Base-by-base conservation (phyloP, 1,140 invertebrate species). In the Drosophila littoralis region DNA sequence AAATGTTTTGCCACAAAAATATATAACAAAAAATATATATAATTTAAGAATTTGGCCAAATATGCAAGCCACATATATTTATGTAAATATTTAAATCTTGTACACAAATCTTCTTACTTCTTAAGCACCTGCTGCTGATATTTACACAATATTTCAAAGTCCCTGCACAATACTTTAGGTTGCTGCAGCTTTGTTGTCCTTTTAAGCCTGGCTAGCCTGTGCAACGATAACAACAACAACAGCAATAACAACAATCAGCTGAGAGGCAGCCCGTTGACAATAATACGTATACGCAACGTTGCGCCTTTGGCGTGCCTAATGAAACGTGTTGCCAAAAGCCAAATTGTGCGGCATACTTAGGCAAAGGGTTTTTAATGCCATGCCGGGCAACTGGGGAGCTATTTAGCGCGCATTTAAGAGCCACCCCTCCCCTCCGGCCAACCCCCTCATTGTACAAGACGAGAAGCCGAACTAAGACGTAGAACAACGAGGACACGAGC, bases 391-490 rank as follows among this genome's bases (percentile, higher is more conserved):
- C 71, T 60, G 57, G 75, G 66, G 55, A 75, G 73, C 80, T 83
- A 77, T 79, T 86, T 86, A 77, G 83, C 77, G 60, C 59, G 55
- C 67, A 79, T 75, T 80, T 83, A 48, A 66, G 42, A 36, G 8
- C 45, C 60, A 51, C 32, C 13, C 10, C 7, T 6, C 1, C 10
- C 5, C 55, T 28, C 7, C 32, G 36, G 10, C 48, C 4, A 28
- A 28, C 22, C 10, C 10, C 22, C 13, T 32, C 65, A 46, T 15
- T 13, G 32, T 12, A 36, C 52, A 72, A 54, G 75, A 59, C 61
- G 51, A 77, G 77, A 84, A 88, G 82, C 65, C 58, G 40, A 81
- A 82, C 75, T 72, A 82, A 77, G 83, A 85, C 65, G 65, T 59
- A 58, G n/a, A 42, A 28, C 40, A 28, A 60, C 55, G 36, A 70